phyloP scores from a whole-genome alignment of 2,888 invertebrate species.

The Gandaritis pyraliata region DNA sequence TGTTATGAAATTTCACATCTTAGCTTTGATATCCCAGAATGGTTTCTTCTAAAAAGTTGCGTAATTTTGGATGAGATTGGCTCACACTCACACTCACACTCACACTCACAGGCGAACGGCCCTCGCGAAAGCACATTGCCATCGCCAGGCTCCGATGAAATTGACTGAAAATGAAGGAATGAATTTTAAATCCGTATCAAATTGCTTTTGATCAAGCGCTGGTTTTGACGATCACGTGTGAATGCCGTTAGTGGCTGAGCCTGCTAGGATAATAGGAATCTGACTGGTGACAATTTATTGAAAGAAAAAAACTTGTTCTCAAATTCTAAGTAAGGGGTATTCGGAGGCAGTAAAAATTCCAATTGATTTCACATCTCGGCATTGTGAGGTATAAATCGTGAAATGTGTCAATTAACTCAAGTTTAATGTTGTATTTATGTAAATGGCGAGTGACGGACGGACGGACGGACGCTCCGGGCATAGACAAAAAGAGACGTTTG shows the following conservation, averaged over 20 bases:
- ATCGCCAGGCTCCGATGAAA: slow-evolving; percentile 35
- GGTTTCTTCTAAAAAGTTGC: slow-evolving; percentile 34
- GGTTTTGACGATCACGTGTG: slow-evolving; percentile 43
- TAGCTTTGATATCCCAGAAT: slow-evolving; percentile 26
- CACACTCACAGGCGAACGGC: slow-evolving; percentile 41
- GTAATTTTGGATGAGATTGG: slow-evolving; percentile 45
- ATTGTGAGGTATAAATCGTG: slow-evolving; percentile 76
- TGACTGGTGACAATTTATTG: slow-evolving; percentile 42
- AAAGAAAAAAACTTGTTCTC: slow-evolving; percentile 38
- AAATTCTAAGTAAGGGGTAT: slow-evolving; percentile 30
- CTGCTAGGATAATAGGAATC: slow-evolving; percentile 36
- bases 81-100: too few species aligned
- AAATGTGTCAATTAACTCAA: slow-evolving; percentile 82
- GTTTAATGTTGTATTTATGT: slow-evolving; percentile 81
- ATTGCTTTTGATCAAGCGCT: slow-evolving; percentile 45
- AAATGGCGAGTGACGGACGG: slow-evolving; percentile 72
- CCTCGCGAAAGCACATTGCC: slow-evolving; percentile 29
- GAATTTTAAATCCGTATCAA: slow-evolving; percentile 48
- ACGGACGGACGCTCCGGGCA: slow-evolving; percentile 58
- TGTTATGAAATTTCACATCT: slow-evolving; percentile 34
- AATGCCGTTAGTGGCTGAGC: slow-evolving; percentile 15
- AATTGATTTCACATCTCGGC: slow-evolving; percentile 51
- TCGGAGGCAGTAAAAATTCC: slow-evolving; percentile 46
- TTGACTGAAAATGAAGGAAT: slow-evolving; percentile 47
- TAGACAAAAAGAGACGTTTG: slow-evolving; percentile 66